Percentiles rank a stretch among this genome's conserved stretches.
Conservation (phyloP, 2,888 invertebrate species). For the Suillia variegata region DNA sequence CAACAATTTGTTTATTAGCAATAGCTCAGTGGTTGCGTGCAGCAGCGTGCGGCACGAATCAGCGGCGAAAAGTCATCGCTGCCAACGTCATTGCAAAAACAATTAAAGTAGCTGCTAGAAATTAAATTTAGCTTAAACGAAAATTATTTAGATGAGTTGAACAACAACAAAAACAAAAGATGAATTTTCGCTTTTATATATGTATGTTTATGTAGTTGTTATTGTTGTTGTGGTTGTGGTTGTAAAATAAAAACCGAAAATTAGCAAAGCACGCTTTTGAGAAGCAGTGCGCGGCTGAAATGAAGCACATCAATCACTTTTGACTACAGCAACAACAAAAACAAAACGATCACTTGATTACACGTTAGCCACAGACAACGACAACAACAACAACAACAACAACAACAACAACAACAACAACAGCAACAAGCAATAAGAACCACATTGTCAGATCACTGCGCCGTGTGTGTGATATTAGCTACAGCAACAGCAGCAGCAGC, state of each 20-base stretch:
- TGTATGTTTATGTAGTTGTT: too few relatives aligned
- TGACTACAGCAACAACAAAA: constrained; percentile 8
- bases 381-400: too few relatives aligned
- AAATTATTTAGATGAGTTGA: constrained; percentile 7
- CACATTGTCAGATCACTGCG: not conserved
- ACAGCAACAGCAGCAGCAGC: not conserved
- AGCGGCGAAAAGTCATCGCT: too few relatives aligned
- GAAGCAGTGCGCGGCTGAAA: constrained; percentile 26
- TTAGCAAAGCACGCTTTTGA: constrained; percentile 41
- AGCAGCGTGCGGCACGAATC: too few relatives aligned
- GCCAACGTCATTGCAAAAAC: too few relatives aligned
- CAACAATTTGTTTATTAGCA: not conserved
- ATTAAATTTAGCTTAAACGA: not conserved
- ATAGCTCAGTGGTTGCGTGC: not conserved
- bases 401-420: too few relatives aligned
- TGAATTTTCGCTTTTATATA: too few relatives aligned
- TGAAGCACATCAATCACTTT: constrained; percentile 44
- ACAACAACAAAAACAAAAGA: constrained; percentile 12
- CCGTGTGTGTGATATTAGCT: not conserved
- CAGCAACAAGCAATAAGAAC: too few relatives aligned
- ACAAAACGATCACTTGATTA: constrained; percentile 8
- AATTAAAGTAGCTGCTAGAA: not conserved
- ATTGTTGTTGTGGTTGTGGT: too few relatives aligned
- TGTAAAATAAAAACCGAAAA: constrained; percentile 21
- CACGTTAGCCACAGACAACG: not conserved